Conservation (phyloP, 2,113 vertebrate genomes). For the Pterocles gutturalis region DNA sequence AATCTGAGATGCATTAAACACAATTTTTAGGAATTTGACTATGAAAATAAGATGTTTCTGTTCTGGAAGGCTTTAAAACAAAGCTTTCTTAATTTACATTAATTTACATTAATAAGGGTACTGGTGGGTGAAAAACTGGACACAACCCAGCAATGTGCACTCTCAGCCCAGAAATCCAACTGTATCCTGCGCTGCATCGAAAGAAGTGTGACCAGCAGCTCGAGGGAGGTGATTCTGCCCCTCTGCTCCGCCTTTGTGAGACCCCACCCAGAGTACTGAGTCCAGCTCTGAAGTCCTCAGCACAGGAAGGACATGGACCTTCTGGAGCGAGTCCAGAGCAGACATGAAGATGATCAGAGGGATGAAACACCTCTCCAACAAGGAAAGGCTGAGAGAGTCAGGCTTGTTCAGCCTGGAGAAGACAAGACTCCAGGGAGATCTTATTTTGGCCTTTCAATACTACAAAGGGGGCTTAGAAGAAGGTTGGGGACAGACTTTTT, state of each 20-base stretch:
- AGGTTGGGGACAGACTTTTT: background rate
- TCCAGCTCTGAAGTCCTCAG: background rate
- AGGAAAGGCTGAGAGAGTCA: background rate
- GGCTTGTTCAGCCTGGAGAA: background rate
- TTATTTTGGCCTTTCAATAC: background rate
- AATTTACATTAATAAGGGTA: background rate
- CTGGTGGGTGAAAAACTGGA: background rate
- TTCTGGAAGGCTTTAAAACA: background rate
- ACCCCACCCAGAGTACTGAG: background rate
- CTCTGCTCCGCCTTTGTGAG: background rate
- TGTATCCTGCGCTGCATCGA: background rate
- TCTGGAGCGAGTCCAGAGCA: background rate
- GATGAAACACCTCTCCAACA: background rate
- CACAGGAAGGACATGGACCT: background rate
- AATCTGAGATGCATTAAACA: background rate
- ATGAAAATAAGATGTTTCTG: background rate
- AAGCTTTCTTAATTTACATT: background rate
- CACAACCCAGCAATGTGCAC: background rate
- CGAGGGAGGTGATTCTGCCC: accelerated
- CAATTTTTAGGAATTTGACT: background rate
- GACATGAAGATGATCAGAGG: background rate
- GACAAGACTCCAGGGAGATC: no score
- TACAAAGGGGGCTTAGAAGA: background rate
- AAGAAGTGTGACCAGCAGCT: background rate
- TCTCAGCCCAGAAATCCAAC: background rate